phyloP scores from a whole-genome alignment of 2,888 invertebrate genomes.

The Gastrophysa polygoni region DNA sequence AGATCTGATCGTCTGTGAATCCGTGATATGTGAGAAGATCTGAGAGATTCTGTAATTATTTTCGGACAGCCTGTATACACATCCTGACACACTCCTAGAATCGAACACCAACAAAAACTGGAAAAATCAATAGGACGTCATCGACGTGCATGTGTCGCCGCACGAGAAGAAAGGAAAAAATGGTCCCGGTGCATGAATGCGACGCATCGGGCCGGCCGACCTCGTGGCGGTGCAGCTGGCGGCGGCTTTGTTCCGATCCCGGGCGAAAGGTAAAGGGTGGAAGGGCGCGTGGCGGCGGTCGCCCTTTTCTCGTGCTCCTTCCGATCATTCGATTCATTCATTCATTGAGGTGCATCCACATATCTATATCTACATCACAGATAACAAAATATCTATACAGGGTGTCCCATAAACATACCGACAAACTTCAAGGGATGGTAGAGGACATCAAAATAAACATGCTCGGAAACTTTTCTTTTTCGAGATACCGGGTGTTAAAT shows the following conservation, averaged over 20 bases:
- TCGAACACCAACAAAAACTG: conserved; percentile 16
- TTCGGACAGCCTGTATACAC: no score
- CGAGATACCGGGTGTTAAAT: no score
- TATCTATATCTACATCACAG: no score
- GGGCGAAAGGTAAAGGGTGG: conserved; percentile 52
- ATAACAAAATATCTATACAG: no score
- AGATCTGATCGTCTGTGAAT: no score
- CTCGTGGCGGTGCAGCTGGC: conserved; percentile 40
- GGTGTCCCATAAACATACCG: no score
- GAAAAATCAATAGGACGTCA: conserved; percentile 15
- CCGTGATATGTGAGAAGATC: neutral
- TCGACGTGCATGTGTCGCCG: conserved; percentile 4
- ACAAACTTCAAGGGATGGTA: no score
- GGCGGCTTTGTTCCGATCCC: conserved; percentile 45
- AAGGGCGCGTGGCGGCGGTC: conserved; percentile 46
- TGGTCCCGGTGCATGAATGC: conserved; percentile 19
- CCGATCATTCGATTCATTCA: conserved; percentile 10
- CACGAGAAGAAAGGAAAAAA: conserved; percentile 8
- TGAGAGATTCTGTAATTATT: no score
- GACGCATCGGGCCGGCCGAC: no score
- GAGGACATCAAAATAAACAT: no score
- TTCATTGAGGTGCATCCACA: no score
- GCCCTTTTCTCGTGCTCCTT: conserved; percentile 28
- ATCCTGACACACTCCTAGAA: conserved; percentile 10
- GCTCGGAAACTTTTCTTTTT: no score